Percentiles rank a stretch among this genome's conserved stretches.
These are phyloP conservation scores for Cataglyphis hispanica DNA, from an alignment of 1,140 invertebrate genomes.

Conservation along the genomic window DNA sequence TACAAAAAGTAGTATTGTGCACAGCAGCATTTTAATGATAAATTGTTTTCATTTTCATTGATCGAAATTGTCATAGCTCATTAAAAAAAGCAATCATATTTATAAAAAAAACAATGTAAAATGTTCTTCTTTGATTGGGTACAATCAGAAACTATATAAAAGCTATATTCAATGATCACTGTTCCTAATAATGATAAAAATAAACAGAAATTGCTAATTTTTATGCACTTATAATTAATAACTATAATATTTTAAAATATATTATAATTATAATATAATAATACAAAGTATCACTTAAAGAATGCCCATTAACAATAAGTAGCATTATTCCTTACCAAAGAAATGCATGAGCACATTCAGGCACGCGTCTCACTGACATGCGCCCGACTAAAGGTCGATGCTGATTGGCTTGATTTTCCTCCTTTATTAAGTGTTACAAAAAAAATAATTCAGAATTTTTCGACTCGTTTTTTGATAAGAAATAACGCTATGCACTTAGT, in stretches of 20 bases:
- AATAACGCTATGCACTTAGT: no score
- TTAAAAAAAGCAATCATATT: neutral
- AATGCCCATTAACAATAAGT: no score
- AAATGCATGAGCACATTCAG: no score
- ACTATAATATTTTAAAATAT: constrained; percentile 8
- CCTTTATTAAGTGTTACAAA: no score
- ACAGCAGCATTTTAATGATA: neutral
- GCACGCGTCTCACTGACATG: no score
- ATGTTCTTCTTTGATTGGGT: neutral
- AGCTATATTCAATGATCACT: neutral
- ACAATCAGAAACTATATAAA: constrained; percentile 3
- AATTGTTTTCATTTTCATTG: neutral
- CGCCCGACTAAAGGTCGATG: no score
- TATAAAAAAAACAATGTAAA: neutral
- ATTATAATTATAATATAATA: neutral
- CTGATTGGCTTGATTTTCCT: no score
- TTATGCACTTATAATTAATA: constrained; percentile 21
- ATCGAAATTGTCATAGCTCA: constrained; percentile 5
- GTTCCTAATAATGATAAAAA: constrained; percentile 12
- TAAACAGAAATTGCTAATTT: constrained; percentile 22
- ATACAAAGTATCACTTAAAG: no score
- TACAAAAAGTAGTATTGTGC: neutral
- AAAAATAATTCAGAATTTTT: no score
- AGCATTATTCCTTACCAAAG: no score
- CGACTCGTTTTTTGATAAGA: no score